Conservation (phyloP, 1,140 invertebrate species). For the Helicoverpa armigera region DNA sequence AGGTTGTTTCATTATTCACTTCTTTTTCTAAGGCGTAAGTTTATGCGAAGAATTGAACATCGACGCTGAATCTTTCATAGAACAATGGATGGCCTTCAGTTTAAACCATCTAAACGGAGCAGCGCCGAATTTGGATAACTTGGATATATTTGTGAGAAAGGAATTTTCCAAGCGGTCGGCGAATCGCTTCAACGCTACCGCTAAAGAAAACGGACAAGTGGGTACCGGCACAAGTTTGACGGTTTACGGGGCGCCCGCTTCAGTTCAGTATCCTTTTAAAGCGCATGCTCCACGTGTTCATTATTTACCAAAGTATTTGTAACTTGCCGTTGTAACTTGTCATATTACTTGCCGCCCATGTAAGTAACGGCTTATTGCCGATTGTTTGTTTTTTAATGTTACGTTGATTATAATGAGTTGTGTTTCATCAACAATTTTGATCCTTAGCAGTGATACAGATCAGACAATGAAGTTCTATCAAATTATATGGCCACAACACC, state of each 20-base stretch:
- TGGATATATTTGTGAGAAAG: constrained; percentile 88
- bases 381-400: constrained; percentile 38
- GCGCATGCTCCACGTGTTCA: constrained; percentile 72
- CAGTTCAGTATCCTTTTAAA: constrained; percentile 81
- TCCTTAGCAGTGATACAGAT: constrained; percentile 69
- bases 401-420: constrained; percentile 8
- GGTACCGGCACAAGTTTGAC: constrained; percentile 75
- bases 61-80: constrained; percentile 89
- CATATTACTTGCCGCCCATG: constrained; percentile 4
- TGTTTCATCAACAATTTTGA: constrained; percentile 32
- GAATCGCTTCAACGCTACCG: constrained; percentile 66
- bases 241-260: constrained; percentile 71
- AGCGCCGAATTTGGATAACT: constrained; percentile 86
- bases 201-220: constrained; percentile 68
- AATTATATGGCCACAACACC: constrained; percentile 81
- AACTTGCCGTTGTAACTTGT: constrained; percentile 25
- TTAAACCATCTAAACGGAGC: constrained; percentile 88
- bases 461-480: constrained; percentile 82
- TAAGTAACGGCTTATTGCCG: constrained; percentile 30
- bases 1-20: constrained; percentile 82
- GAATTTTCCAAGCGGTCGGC: constrained; percentile 86
- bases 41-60: constrained; percentile 87
- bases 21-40: constrained; percentile 84
- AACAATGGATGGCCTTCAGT: constrained; percentile 90
- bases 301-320: constrained; percentile 51